Conservation (phyloP, 30 jellyfish, hydroid and myxozoan genomes). For the Mastigias papua region DNA sequence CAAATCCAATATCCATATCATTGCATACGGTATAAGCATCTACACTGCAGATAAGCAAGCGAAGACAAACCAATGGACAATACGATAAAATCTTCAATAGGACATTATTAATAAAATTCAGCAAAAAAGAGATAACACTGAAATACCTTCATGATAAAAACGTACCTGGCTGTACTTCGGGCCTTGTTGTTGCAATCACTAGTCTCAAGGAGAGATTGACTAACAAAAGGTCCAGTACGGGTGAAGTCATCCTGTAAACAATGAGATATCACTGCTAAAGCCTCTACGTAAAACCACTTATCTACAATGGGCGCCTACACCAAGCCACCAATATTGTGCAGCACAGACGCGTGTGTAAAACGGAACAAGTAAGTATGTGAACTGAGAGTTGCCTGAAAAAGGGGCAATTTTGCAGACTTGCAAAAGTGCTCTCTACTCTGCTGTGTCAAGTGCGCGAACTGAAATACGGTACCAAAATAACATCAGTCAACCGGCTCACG, state of each 20-base stretch:
- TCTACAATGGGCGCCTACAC: constrained; percentile 34
- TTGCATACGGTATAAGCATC: too few species aligned
- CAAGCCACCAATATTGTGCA: constrained; percentile 34
- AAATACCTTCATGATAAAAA: neutral
- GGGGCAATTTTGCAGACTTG: neutral
- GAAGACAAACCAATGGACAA: too few species aligned
- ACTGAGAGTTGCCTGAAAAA: neutral
- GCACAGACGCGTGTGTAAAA: neutral
- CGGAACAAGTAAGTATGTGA: neutral
- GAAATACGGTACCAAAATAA: neutral
- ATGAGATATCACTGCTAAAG: constrained; percentile 43
- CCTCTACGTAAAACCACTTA: constrained; percentile 47
- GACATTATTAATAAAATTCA: neutral
- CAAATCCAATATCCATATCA: too few species aligned
- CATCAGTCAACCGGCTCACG: neutral
- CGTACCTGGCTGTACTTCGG: constrained; percentile 80
- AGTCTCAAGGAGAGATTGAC: constrained; percentile 77
- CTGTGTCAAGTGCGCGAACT: neutral
- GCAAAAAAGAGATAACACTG: neutral
- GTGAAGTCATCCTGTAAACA: constrained; percentile 69
- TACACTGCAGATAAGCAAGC: too few species aligned
- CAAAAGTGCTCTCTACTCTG: neutral
- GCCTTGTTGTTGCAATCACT: constrained; percentile 67
- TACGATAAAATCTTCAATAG: too few species aligned
- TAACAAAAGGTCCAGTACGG: constrained; percentile 64